These are phyloP conservation scores for Melanotaenia parkinsoni DNA, from an alignment of 2,797 vertebrate species.

Conservation along the genomic window DNA sequence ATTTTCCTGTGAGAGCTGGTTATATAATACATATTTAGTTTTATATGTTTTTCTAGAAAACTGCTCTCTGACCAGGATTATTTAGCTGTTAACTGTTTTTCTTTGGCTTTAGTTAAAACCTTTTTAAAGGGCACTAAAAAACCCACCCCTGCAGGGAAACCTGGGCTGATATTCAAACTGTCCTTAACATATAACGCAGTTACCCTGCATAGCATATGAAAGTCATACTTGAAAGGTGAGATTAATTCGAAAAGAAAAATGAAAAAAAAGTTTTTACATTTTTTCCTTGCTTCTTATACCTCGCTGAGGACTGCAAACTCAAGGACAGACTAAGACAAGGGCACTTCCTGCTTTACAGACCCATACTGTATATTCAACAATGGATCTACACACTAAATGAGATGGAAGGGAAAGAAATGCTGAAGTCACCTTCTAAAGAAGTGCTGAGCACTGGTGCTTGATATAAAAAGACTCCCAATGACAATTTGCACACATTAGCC, in stretches of 20 bases:
- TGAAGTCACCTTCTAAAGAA: slow-evolving; percentile 81
- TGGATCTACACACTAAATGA: slow-evolving; percentile 82
- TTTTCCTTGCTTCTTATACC: slow-evolving; percentile 32
- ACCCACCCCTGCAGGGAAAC: not conserved
- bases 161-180: slow-evolving; percentile 14
- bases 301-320: slow-evolving; percentile 68
- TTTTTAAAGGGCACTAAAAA: not conserved
- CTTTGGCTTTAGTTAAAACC: not conserved
- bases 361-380: slow-evolving; percentile 81
- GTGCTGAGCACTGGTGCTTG: slow-evolving; percentile 80
- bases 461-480: slow-evolving; percentile 83
- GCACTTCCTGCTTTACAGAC: slow-evolving; percentile 72
- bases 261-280: slow-evolving; percentile 14
- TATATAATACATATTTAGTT: not conserved
- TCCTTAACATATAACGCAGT: slow-evolving; percentile 8
- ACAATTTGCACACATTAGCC: slow-evolving; percentile 86
- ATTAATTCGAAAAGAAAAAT: slow-evolving; percentile 28
- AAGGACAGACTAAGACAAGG: slow-evolving; percentile 81
- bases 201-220: slow-evolving; percentile 17
- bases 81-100: not conserved
- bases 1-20: not conserved
- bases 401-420: slow-evolving; percentile 81
- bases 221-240: slow-evolving; percentile 45
- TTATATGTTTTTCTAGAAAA: not conserved
- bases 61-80: not conserved